phyloP scores from a whole-genome alignment of 2,888 invertebrate species.

The Linnaemya tessellans region DNA sequence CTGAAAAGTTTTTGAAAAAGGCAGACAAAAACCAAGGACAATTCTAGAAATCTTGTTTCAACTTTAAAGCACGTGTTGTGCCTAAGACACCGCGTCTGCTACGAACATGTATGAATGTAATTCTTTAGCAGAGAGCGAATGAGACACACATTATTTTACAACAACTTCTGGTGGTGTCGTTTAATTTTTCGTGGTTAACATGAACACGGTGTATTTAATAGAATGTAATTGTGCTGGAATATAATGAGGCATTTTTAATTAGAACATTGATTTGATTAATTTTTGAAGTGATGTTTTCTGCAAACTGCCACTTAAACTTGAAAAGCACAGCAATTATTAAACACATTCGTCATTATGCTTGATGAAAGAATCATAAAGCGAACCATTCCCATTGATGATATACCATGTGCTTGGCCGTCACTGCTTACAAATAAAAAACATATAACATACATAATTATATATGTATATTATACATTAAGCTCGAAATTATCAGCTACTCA shows the following conservation, averaged over 20 bases:
- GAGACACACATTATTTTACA: constrained; percentile 52
- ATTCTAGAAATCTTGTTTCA: constrained; percentile 33
- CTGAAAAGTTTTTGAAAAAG: constrained; percentile 33
- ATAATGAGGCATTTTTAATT: constrained; percentile 19
- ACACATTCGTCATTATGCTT: too few species aligned
- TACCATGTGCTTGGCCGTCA: too few species aligned
- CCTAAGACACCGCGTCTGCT: background rate
- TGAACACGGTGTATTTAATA: background rate
- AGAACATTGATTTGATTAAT: constrained; percentile 5
- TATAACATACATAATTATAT: too few species aligned
- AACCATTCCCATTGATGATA: too few species aligned
- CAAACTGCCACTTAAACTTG: background rate
- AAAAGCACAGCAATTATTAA: background rate
- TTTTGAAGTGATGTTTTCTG: constrained; percentile 1
- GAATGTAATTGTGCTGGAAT: background rate
- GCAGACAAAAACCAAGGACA: constrained; percentile 8
- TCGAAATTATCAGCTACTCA: too few species aligned
- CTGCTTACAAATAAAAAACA: too few species aligned
- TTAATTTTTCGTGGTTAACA: constrained; percentile 24
- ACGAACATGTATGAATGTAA: constrained; percentile 10
- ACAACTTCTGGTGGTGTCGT: constrained; percentile 55
- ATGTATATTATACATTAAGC: too few species aligned
- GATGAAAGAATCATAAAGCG: too few species aligned
- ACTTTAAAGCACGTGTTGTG: constrained; percentile 35
- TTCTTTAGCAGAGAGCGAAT: constrained; percentile 53